Evolutionary conservation across 2,888 invertebrate genomes (phyloP).

Genomic region (Luperina nickerlii): DNA sequence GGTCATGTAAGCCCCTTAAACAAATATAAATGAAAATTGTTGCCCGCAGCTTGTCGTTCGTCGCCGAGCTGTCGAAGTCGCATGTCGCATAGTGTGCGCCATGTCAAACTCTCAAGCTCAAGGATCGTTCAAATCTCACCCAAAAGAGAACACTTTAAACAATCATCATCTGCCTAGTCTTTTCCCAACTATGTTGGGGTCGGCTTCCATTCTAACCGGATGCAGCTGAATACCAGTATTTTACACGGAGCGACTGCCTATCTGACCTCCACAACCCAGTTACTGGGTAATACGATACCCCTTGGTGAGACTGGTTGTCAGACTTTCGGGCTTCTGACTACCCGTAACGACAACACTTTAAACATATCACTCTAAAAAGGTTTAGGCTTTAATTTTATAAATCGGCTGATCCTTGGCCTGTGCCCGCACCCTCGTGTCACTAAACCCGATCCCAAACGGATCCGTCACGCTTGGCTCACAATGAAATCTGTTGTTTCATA

Average conservation of each 20-base stretch:
- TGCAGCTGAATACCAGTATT: too few species aligned
- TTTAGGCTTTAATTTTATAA: conserved; percentile 52
- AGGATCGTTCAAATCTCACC: neutral
- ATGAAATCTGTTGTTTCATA: conserved; percentile 80
- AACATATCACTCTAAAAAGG: conserved; percentile 18
- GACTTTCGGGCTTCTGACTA: too few species aligned
- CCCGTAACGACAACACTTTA: conserved; percentile 7
- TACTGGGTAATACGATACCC: too few species aligned
- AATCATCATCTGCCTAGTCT: neutral
- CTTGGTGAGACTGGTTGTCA: too few species aligned
- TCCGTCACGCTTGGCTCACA: conserved; percentile 81
- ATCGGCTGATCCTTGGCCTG: conserved; percentile 73
- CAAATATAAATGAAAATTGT: too few species aligned
- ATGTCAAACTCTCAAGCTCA: neutral
- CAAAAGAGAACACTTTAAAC: conserved; percentile 20
- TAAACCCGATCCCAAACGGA: conserved; percentile 79
- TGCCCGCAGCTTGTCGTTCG: too few species aligned
- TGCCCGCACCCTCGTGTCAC: conserved; percentile 74
- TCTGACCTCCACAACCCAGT: too few species aligned
- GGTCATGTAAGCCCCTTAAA: too few species aligned
- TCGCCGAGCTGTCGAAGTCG: too few species aligned
- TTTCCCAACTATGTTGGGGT: too few species aligned
- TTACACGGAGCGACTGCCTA: too few species aligned
- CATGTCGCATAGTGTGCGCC: neutral
- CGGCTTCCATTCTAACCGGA: too few species aligned